A percentile compares a stretch with the other conserved stretches of the same genome.
Evolutionary conservation across 2,113 vertebrate genomes (phyloP).

Genomic region (Apteryx owenii): DNA sequence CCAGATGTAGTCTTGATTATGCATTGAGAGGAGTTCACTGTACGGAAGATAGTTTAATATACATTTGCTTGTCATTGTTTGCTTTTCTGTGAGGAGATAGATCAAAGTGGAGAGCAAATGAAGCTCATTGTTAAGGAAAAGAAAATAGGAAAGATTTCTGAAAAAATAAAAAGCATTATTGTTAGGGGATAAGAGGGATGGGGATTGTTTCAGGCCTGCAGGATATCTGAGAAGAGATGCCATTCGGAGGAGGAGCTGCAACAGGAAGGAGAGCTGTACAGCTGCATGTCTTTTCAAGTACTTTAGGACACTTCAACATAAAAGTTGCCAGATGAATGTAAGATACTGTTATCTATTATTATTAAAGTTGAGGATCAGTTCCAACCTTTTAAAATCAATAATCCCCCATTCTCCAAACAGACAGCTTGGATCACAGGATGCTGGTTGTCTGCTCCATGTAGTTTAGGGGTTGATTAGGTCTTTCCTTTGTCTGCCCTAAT

Average conservation of each 20-base stretch:
- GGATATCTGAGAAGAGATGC: neutral
- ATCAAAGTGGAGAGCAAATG: neutral
- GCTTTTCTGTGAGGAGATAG: neutral
- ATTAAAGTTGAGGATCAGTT: neutral
- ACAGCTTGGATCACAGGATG: neutral
- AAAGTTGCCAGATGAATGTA: neutral
- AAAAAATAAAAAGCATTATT: neutral
- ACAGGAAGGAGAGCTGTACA: neutral
- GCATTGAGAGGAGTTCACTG: neutral
- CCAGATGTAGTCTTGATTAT: neutral
- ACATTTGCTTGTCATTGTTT: neutral
- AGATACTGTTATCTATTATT: neutral
- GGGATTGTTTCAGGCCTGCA: neutral
- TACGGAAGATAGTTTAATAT: neutral
- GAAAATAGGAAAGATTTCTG: neutral
- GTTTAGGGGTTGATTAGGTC: neutral
- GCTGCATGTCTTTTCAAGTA: neutral
- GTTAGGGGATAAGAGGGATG: neutral
- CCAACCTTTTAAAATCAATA: neutral
- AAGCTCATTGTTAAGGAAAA: neutral
- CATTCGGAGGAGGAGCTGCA: neutral
- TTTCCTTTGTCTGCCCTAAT: neutral
- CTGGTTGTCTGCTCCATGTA: rapidly evolving
- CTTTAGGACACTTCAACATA: neutral
- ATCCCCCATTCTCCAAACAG: neutral